Evolutionary conservation across 2,888 invertebrate species (phyloP).

Genomic region (Sesia apiformis): DNA sequence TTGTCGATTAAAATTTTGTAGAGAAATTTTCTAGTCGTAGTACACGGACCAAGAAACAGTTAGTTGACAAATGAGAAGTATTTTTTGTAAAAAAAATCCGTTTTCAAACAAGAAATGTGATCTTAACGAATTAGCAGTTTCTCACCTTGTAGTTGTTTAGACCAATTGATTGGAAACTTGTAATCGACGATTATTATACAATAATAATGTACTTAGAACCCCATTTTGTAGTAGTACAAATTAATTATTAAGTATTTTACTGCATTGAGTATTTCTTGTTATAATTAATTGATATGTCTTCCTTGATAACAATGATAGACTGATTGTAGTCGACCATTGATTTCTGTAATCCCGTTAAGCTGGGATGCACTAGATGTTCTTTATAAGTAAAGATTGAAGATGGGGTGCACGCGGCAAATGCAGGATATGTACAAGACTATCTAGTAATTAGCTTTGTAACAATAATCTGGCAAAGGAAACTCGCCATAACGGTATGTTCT

Average conservation of each 20-base stretch:
- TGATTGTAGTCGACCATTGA: conserved; percentile 49
- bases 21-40: conserved; percentile 41
- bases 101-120: conserved; percentile 30
- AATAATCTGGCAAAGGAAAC: too few species aligned
- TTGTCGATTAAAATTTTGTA: conserved; percentile 21
- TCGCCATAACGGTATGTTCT: too few species aligned
- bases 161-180: conserved; percentile 29
- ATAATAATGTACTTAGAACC: conserved; percentile 16
- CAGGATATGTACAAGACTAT: too few species aligned
- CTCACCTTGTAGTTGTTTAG: conserved; percentile 40
- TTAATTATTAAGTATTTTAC: conserved; percentile 43
- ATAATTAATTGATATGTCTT: conserved; percentile 44
- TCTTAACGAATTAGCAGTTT: conserved; percentile 28
- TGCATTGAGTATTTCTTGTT: conserved; percentile 21
- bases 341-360: conserved; percentile 43
- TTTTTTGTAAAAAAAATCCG: conserved; percentile 56
- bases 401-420: not conserved
- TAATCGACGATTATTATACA: conserved; percentile 18
- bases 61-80: conserved; percentile 54
- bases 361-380: conserved; percentile 67
- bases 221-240: conserved; percentile 65
- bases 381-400: not conserved
- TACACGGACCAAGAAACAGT: conserved; percentile 55
- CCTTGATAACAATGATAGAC: conserved; percentile 54
- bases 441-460: too few species aligned